A percentile compares a stretch with the other conserved stretches of the same genome.
Conservation (phyloP, 2,113 vertebrate genomes). For the Periophthalmodon schlosseri region DNA sequence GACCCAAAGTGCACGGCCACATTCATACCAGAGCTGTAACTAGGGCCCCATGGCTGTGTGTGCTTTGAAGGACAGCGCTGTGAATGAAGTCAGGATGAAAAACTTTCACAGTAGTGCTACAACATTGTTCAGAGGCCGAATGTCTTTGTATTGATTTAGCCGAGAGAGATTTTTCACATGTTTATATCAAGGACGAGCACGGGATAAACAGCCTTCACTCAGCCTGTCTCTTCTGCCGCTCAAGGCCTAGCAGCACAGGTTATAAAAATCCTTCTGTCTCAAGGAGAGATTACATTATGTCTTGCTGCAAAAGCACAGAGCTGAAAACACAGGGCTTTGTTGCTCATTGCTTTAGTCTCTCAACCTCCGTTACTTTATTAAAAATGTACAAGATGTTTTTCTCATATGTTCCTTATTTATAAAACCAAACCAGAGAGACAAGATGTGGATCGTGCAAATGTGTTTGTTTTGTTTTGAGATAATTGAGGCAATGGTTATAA, state of each 20-base stretch:
- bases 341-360: slow-evolving; percentile 43
- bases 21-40: slow-evolving; percentile 48
- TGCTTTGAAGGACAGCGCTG: slow-evolving; percentile 48
- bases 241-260: slow-evolving; percentile 70
- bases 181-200: slow-evolving; percentile 73
- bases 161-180: slow-evolving; percentile 73
- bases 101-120: slow-evolving; percentile 55
- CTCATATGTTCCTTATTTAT: not conserved
- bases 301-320: slow-evolving; percentile 69
- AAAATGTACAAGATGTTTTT: slow-evolving; percentile 35
- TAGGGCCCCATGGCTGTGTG: slow-evolving; percentile 32
- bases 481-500: not conserved
- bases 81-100: slow-evolving; percentile 64
- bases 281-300: slow-evolving; percentile 78
- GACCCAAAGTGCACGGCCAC: slow-evolving; percentile 40
- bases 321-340: slow-evolving; percentile 57
- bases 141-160: slow-evolving; percentile 75
- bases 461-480: not conserved
- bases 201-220: slow-evolving; percentile 74
- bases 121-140: slow-evolving; percentile 66
- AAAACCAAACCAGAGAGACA: not conserved
- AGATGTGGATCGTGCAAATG: not conserved
- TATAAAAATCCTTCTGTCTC: slow-evolving; percentile 74
- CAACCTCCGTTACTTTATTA: slow-evolving; percentile 40
- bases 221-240: slow-evolving; percentile 68